Evolutionary conservation across 2,888 invertebrate genomes (phyloP), one percentile per base, ranked within the genome.

Genomic region (Tachina lurida): DNA sequence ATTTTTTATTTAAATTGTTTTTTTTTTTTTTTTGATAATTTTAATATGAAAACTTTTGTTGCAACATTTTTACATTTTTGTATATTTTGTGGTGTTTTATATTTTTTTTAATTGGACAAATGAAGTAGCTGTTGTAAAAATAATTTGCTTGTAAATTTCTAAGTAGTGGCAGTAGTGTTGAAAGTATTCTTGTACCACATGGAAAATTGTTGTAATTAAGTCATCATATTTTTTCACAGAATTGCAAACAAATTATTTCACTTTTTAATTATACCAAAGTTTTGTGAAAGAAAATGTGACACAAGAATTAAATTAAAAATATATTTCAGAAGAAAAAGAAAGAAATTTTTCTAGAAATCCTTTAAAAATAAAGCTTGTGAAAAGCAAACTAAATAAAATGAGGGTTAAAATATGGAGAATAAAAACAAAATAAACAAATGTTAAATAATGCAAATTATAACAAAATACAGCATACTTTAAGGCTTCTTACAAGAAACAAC

Each of bases 11-110:
- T 43, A 8, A 52, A 52, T 47, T 39, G n/a, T 41, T 39, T 62
- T 62, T 62, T 17, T 60, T 58, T 58, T 58, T 43, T 60, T 60
- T 77, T 22, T 10, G n/a, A 8, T 22, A 71, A 47, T 71, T 71
- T 71, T 79, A 31, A 71, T 79, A 63, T 56, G 71, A 54, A 71
- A 79, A 79, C 62, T 79, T 79, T 63, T 79, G 45, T 54, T 54
- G 41, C 17, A 71, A 19, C 9, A 62, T 47, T 70, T 60, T 52
- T 62, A 10, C 12, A 47, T 47, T 7, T 60, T 47, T 62, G 52
- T 60, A 17, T 49, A 43, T 52, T 78, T 62, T 71, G 78, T 41
- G 78, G 62, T 71, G 39, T 58, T 47, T 10, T 3, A 10, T 41
- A 52, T 52, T 22, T 60, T 58, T 13, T 9, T 74, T 52, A 70